These are phyloP conservation scores for Zaprionus inermis DNA, from an alignment of 1,140 invertebrate species.

Conservation along the genomic window DNA sequence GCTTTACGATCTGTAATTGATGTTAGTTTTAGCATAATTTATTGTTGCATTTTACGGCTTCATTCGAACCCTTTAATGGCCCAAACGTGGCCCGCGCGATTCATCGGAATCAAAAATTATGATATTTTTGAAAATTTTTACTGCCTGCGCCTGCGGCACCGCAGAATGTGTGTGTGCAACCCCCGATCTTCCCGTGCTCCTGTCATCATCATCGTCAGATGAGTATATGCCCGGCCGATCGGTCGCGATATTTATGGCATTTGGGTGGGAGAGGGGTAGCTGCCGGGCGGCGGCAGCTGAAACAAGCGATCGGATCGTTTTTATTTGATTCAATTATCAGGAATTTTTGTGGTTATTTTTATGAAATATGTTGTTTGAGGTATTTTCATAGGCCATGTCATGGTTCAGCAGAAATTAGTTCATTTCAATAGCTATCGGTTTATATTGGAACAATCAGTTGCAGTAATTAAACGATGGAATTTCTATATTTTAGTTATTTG, in stretches of 20 bases:
- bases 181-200: slow-evolving; percentile 1
- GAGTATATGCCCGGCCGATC: slow-evolving; percentile 27
- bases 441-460: no score
- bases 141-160: slow-evolving; percentile 43
- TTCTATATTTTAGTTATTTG: neutral
- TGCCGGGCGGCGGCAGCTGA: neutral
- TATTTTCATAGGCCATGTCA: neutral
- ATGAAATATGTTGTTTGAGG: slow-evolving; percentile 1
- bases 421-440: neutral
- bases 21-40: slow-evolving; percentile 82
- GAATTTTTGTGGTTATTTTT: slow-evolving; percentile 3
- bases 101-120: slow-evolving; percentile 76
- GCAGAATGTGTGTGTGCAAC: slow-evolving; percentile 57
- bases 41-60: slow-evolving; percentile 76
- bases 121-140: slow-evolving; percentile 82
- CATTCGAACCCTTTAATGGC: slow-evolving; percentile 80
- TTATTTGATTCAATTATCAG: neutral
- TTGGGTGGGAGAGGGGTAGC: slow-evolving; percentile 39
- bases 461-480: no score
- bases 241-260: slow-evolving; percentile 59
- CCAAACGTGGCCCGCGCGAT: slow-evolving; percentile 45
- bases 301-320: neutral
- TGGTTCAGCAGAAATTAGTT: neutral
- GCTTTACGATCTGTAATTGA: slow-evolving; percentile 80
- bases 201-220: slow-evolving; percentile 42